Percentiles rank a stretch among this genome's conserved stretches.
phyloP scores from a whole-genome alignment of 2,113 vertebrate genomes.

The Tyto alba region DNA sequence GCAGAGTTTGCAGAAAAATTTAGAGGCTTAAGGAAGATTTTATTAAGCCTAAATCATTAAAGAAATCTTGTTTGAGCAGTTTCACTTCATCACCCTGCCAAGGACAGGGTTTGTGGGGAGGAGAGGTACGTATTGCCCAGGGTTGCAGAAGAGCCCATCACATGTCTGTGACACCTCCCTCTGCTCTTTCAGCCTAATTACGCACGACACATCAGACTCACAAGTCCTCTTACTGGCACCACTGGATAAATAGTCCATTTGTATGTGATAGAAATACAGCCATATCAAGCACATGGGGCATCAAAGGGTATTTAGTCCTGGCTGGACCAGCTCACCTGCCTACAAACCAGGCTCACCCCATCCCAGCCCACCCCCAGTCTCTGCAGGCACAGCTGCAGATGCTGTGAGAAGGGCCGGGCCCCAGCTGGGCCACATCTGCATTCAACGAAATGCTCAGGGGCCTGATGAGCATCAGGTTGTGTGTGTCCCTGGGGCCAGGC shows the following conservation, averaged over 20 bases:
- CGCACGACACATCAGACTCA: fast-evolving
- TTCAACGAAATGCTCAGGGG: fast-evolving
- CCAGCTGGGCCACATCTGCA: fast-evolving
- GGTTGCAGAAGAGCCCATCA: not conserved
- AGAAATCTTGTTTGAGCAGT: not conserved
- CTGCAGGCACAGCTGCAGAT: fast-evolving
- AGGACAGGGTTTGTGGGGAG: not conserved
- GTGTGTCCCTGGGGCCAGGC: not conserved
- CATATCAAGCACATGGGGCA: not conserved
- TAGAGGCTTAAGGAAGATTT: not conserved
- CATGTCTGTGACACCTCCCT: not conserved
- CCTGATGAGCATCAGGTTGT: fast-evolving
- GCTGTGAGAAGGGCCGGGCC: not conserved
- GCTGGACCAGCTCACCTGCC: not conserved
- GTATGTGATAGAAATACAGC: not conserved
- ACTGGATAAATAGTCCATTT: not conserved
- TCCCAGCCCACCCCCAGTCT: not conserved
- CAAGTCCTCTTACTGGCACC: not conserved
- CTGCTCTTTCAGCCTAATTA: not conserved
- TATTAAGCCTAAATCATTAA: not conserved
- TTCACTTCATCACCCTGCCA: not conserved
- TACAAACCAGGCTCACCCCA: fast-evolving
- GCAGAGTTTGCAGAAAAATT: not conserved
- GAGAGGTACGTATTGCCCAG: not conserved
- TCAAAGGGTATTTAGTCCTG: not conserved